Evolutionary conservation across 2,113 vertebrate species (phyloP), one percentile per base, ranked within the genome.

Genomic region (Papio anubis): DNA sequence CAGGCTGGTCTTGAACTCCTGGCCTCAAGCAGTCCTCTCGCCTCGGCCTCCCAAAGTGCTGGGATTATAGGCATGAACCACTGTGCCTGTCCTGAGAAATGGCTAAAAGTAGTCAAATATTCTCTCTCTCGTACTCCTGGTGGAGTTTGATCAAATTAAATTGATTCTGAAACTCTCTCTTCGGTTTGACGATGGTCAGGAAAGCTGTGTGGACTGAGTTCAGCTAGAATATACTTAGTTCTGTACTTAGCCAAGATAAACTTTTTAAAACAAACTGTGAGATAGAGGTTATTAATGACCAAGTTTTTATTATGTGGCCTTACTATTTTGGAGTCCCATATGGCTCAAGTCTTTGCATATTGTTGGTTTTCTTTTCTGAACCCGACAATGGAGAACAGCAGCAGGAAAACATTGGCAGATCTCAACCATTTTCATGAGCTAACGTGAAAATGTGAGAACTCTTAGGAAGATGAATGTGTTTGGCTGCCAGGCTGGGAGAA

Each of bases 71-170:
- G 61, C 61, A 32, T 6, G 61, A 14, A 64, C 61, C 61, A 64
- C 61, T 64, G 61, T 32, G 61, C 27, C 27, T 6, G 27, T 27
- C 61, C 61, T 80, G 73, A 70, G 64, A 10, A 87, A 35, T 48
- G 94, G 55, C 88, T 95, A 79, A 86, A 96, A 70, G 35, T 88
- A 70, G 59, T 76, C 55, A 85, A 20, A n/a, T 76, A 66, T 82
- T 97, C 83, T 86, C 61, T 97, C 55, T 66, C n/a, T 90, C 27
- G 45, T 86, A 21, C 50, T 23, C 38, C 27, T 76, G 27, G 43
- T 76, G 78, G 94, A 20, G 27, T 86, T 92, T 88, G 90, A 70
- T 82, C 78, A 91, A 87, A 93, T 88, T 78, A 78, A 75, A 86
- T 66, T 35, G 38, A 80, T 83, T 89, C 43, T 92, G 43, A 86